Percentiles rank a stretch among this genome's conserved stretches.
Evolutionary conservation across 1,140 invertebrate genomes (phyloP).

Genomic region (Rhynchophorus ferrugineus): DNA sequence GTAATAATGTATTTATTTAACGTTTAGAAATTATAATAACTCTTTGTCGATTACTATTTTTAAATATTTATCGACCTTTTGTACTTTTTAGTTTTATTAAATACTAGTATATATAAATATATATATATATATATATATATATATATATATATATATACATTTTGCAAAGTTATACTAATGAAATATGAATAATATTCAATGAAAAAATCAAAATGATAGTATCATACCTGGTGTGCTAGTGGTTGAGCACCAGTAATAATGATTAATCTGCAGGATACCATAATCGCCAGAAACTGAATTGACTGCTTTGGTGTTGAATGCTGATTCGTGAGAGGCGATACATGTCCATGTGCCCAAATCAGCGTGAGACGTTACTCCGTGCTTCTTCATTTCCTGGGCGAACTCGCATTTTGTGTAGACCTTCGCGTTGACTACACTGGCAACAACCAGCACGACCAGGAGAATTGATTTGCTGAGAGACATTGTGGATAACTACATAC

Average conservation of each 20-base stretch:
- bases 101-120: neutral
- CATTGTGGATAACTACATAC: too few relatives aligned
- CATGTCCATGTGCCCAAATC: neutral
- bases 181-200: too few relatives aligned
- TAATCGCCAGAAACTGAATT: conserved; percentile 3
- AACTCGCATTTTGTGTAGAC: conserved; percentile 4
- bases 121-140: conserved; percentile 3
- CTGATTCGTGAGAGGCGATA: conserved; percentile 2
- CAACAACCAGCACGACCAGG: too few relatives aligned
- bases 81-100: too few relatives aligned
- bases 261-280: conserved; percentile 8
- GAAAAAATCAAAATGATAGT: too few relatives aligned
- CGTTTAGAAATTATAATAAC: too few relatives aligned
- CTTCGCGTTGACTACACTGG: too few relatives aligned
- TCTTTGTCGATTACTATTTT: too few relatives aligned
- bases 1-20: too few relatives aligned
- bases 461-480: too few relatives aligned
- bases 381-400: neutral
- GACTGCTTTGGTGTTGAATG: neutral
- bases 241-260: neutral
- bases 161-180: neutral
- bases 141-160: conserved; percentile 4
- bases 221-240: neutral
- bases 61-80: too few relatives aligned
- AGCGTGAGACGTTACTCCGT: neutral